Evolutionary conservation across 2,888 invertebrate species (phyloP).

Genomic region (Pyrgus malvae): DNA sequence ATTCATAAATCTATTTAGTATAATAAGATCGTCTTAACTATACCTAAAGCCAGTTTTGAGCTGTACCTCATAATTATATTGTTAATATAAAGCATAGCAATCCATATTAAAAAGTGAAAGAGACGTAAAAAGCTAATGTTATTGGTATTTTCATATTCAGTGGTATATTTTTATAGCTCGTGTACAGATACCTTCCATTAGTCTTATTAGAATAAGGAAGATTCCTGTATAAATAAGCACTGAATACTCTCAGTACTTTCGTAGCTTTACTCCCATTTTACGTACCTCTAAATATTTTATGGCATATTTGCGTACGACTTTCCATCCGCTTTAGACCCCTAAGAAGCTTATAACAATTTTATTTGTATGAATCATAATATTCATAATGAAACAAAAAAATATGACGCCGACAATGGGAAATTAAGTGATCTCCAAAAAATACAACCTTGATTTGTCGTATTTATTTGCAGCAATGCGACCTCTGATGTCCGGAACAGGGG

Average conservation of each 20-base stretch:
- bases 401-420: slow-evolving; percentile 57
- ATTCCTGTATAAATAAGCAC: slow-evolving; percentile 18
- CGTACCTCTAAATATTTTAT: slow-evolving; percentile 23
- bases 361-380: no score
- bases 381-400: background rate
- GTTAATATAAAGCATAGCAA: background rate
- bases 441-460: slow-evolving; percentile 68
- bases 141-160: slow-evolving; percentile 17
- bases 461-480: slow-evolving; percentile 73
- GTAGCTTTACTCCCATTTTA: slow-evolving; percentile 11
- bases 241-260: slow-evolving; percentile 11
- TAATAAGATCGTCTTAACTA: no score
- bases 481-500: slow-evolving; percentile 72
- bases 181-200: slow-evolving; percentile 15
- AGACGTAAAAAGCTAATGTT: background rate
- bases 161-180: background rate
- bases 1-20: no score
- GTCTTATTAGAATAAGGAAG: slow-evolving; percentile 18
- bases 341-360: no score
- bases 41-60: no score
- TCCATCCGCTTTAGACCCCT: slow-evolving; percentile 8
- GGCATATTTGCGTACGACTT: slow-evolving; percentile 22
- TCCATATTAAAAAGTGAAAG: background rate
- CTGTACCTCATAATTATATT: no score
- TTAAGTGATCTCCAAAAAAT: slow-evolving; percentile 75